phyloP scores from a whole-genome alignment of 1,140 invertebrate genomes.

The Penaeus indicus region DNA sequence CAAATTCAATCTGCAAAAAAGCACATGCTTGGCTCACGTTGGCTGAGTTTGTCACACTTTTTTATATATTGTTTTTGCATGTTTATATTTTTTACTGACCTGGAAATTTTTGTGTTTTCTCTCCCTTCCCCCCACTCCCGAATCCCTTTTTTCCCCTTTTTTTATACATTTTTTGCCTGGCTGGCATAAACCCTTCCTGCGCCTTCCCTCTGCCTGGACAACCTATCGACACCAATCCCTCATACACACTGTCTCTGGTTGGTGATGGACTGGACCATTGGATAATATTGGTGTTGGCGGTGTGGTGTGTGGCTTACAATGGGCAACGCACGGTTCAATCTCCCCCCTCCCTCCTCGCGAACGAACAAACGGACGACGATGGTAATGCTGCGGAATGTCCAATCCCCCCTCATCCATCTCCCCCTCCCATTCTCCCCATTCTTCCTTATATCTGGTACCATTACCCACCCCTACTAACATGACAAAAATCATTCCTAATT shows the following conservation, averaged over 20 bases:
- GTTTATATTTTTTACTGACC: constrained; percentile 58
- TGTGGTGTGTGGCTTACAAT: too few species aligned
- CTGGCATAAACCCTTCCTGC: background rate
- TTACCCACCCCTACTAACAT: background rate
- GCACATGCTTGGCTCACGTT: constrained; percentile 22
- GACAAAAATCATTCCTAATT: background rate
- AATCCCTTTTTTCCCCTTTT: constrained; percentile 1
- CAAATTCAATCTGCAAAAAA: too few species aligned
- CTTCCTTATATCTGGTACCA: background rate
- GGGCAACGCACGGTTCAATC: too few species aligned
- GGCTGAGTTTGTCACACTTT: constrained; percentile 17
- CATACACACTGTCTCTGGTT: too few species aligned
- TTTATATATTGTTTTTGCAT: constrained; percentile 32
- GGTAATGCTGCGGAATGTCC: too few species aligned
- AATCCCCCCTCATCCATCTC: background rate
- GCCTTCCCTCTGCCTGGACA: background rate
- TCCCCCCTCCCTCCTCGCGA: too few species aligned
- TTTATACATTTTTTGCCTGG: background rate
- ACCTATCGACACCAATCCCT: too few species aligned
- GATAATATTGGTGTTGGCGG: too few species aligned
- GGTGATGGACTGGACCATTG: too few species aligned
- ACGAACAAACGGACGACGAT: too few species aligned
- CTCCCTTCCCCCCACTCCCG: constrained; percentile 31
- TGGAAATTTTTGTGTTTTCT: constrained; percentile 59
- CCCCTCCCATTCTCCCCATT: background rate